A percentile compares a stretch with the other conserved stretches of the same genome.
Evolutionary conservation across 2,888 invertebrate genomes (phyloP).

Genomic region (Griposia aprilina): DNA sequence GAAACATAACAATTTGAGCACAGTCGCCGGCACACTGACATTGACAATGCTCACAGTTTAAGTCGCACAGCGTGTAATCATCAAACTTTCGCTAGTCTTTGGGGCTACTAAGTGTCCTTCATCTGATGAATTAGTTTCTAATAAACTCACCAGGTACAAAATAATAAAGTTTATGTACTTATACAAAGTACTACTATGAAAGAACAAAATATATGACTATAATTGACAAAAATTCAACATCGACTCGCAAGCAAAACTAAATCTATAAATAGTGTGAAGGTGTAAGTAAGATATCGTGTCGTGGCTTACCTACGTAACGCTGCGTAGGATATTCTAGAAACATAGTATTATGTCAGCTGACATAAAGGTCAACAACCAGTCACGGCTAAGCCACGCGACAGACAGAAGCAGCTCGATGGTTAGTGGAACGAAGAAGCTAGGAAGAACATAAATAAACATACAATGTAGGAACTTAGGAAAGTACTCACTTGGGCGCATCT

Average conservation of each 20-base stretch:
- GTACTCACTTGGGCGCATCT: constrained; percentile 87
- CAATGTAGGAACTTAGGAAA: constrained; percentile 6
- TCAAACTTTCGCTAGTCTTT: constrained; percentile 73
- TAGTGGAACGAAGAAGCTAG: neutral
- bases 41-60: constrained; percentile 76
- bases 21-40: constrained; percentile 81
- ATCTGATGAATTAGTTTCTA: constrained; percentile 3
- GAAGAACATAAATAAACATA: neutral
- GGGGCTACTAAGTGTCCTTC: constrained; percentile 37
- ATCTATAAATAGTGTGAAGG: constrained; percentile 4
- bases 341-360: constrained; percentile 26
- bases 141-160: neutral
- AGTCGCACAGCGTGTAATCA: constrained; percentile 76
- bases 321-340: constrained; percentile 2
- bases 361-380: constrained; percentile 27
- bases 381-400: constrained; percentile 10
- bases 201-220: neutral
- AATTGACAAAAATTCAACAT: neutral
- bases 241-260: constrained; percentile 43
- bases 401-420: neutral
- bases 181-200: no score
- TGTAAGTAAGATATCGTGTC: constrained; percentile 1
- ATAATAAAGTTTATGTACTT: neutral
- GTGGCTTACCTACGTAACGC: neutral
- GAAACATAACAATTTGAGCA: constrained; percentile 80